These are phyloP conservation scores for Otolemur crassicaudatus DNA, from an alignment of 2,797 vertebrate species.

Conservation along the genomic window DNA sequence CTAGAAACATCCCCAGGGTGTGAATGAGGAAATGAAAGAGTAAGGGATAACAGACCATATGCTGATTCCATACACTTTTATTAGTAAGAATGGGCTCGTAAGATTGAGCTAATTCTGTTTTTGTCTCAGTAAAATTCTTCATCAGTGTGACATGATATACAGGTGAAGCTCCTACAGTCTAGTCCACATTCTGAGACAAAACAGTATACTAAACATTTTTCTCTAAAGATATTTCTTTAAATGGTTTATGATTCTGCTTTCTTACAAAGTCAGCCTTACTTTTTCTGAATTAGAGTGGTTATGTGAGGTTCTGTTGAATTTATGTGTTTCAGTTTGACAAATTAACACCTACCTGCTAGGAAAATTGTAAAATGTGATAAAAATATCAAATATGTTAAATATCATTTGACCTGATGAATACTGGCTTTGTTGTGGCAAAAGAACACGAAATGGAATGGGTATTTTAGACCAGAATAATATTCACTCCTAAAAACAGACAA, in stretches of 20 bases:
- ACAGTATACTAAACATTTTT: not conserved
- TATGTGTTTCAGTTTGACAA: not conserved
- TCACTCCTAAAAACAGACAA: constrained; percentile 23
- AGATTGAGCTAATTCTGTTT: not conserved
- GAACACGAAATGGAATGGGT: not conserved
- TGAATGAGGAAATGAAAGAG: not conserved
- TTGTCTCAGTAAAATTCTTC: not conserved
- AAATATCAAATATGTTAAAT: not conserved
- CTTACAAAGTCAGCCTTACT: not conserved
- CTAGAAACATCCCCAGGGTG: not conserved
- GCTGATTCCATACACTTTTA: not conserved
- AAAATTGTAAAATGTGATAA: constrained; percentile 28
- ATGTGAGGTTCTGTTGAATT: constrained; percentile 22
- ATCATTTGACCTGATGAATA: not conserved
- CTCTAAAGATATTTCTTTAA: constrained; percentile 19
- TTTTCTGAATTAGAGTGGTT: not conserved
- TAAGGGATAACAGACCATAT: not conserved
- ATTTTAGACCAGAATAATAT: constrained; percentile 3
- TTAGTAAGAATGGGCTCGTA: not conserved
- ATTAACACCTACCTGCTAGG: not conserved
- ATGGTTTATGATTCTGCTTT: constrained; percentile 12
- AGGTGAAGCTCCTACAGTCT: not conserved
- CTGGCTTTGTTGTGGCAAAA: constrained; percentile 13
- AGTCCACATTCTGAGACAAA: not conserved
- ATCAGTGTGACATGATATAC: not conserved